Evolutionary conservation across 2,797 vertebrate genomes (phyloP), one percentile per base, ranked within the genome.

Genomic region (Danio aesculapii): DNA sequence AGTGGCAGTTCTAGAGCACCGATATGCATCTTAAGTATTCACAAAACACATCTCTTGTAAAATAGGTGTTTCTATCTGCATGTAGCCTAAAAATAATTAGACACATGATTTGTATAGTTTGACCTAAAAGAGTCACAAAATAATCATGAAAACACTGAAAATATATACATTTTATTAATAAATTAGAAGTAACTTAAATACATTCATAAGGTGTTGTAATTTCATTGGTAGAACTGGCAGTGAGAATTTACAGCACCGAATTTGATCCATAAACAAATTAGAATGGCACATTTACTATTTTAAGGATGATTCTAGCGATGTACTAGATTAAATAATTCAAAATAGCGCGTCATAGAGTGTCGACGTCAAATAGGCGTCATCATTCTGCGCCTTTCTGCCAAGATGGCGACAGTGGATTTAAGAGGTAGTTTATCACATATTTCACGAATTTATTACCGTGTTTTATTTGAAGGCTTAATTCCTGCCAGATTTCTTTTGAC

Each of bases 401-500:
- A 74, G 61, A 81, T 81, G 77, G 68, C 77, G 69, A 73, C 78
- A 9, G 59, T 49, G 41, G 78, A 73, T 46, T 73, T 80, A 58
- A 73, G 78, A 80, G 78, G 78, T 81, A 47, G 9, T 66, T 53
- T 43, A 14, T 21, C 6, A 16, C n/a, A 14, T 6, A 30, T 59
- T 41, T 41, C 14, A 12, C 7, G 10, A 39, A 62, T 77, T 59
- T 53, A 6, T 8, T 11, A 58, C 14, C 2, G 16, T 14, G 14
- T 16, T 47, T 30, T 14, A n/a, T 49, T 30, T 73, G 55, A 9
- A 12, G 6, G 53, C 3, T 46, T 16, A 21, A 59, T 47, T 46
- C 6, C 0, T 7, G 4, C 4, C 43, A 10, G 1, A 9, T 59
- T 2, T 17, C 0, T 16, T 67, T 58, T 0, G 2, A 0, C 8